Evolutionary conservation across 2,888 invertebrate species (phyloP).

Genomic region (Exephanes ischioxanthus): DNA sequence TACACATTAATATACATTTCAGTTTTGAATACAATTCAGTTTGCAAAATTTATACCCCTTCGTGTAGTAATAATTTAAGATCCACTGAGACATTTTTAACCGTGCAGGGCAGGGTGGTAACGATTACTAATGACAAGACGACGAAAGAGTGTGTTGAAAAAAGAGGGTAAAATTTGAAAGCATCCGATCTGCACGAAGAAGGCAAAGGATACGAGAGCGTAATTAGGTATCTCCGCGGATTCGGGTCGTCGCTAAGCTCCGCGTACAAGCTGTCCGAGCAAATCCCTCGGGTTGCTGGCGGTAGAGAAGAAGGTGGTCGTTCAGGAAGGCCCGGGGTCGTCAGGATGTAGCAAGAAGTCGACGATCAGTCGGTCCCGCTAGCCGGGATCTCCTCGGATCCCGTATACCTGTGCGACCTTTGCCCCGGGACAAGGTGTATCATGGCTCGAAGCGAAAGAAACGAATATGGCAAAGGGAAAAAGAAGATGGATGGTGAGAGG

Average conservation of each 20-base stretch:
- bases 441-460: slow-evolving; percentile 18
- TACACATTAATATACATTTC: too few relatives aligned
- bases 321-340: slow-evolving; percentile 1
- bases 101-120: too few relatives aligned
- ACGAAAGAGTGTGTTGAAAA: not conserved
- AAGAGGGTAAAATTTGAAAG: not conserved
- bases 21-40: too few relatives aligned
- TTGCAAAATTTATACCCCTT: too few relatives aligned
- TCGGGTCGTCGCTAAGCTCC: not conserved
- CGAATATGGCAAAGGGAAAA: slow-evolving; percentile 24
- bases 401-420: slow-evolving; percentile 19
- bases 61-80: too few relatives aligned
- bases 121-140: too few relatives aligned
- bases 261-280: not conserved
- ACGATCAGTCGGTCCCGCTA: not conserved
- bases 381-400: not conserved
- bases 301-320: not conserved
- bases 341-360: slow-evolving; percentile 10
- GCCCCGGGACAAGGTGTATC: slow-evolving; percentile 14
- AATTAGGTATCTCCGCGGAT: slow-evolving; percentile 26
- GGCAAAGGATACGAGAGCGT: slow-evolving; percentile 1
- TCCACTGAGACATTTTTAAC: too few relatives aligned
- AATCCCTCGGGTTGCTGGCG: not conserved
- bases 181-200: not conserved
- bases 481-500: slow-evolving; percentile 17